phyloP scores from a whole-genome alignment of 92 coral and sea anemone genomes.

The Chrysogorgia sp. region DNA sequence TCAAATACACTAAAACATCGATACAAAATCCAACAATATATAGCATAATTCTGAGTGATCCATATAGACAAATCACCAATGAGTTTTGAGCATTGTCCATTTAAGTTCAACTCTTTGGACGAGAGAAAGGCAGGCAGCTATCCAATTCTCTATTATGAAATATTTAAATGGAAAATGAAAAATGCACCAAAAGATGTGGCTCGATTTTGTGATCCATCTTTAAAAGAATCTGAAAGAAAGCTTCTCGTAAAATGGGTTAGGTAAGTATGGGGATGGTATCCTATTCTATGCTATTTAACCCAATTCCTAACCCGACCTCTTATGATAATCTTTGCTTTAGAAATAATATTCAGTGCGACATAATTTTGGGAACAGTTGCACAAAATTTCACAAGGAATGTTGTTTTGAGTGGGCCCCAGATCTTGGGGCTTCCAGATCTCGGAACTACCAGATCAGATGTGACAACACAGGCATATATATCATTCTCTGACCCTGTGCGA shows the following conservation, averaged over 20 bases:
- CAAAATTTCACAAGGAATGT: too few relatives aligned
- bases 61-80: not conserved
- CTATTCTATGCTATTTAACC: too few relatives aligned
- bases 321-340: too few relatives aligned
- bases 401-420: too few relatives aligned
- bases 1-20: too few relatives aligned
- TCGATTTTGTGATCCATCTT: constrained; percentile 67
- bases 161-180: constrained; percentile 75
- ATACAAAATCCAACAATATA: not conserved
- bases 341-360: too few relatives aligned
- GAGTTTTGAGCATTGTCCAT: constrained; percentile 25
- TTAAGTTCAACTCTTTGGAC: constrained; percentile 10
- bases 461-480: too few relatives aligned
- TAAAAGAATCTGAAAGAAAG: constrained; percentile 56
- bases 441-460: too few relatives aligned
- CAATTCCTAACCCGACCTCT: too few relatives aligned
- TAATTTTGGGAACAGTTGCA: too few relatives aligned
- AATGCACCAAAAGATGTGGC: constrained; percentile 71
- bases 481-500: too few relatives aligned
- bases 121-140: constrained; percentile 1
- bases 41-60: not conserved
- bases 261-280: constrained; percentile 14
- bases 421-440: too few relatives aligned
- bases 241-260: constrained; percentile 73
- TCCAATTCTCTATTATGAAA: constrained; percentile 62